These are phyloP conservation scores for Amphimallon solstitiale DNA, from an alignment of 2,888 invertebrate species.

Conservation along the genomic window DNA sequence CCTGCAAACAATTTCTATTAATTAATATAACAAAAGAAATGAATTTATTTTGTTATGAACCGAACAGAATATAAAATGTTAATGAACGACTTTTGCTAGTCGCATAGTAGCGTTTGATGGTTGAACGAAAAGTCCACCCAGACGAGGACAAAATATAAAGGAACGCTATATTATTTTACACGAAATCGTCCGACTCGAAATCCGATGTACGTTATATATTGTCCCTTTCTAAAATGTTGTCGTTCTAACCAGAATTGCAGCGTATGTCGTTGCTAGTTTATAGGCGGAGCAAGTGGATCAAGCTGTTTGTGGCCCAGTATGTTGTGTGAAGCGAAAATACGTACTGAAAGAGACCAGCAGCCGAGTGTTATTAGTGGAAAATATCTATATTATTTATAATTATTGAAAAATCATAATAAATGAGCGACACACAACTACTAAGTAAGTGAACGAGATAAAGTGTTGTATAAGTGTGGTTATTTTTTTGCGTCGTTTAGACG, in stretches of 20 bases:
- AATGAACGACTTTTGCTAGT: conserved; percentile 49
- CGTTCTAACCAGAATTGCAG: conserved; percentile 45
- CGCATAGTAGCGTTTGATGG: conserved; percentile 55
- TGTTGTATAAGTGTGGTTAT: conserved; percentile 41
- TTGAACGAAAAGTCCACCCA: conserved; percentile 59
- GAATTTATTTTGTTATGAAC: too few species aligned
- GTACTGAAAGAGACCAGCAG: conserved; percentile 57
- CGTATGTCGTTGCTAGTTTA: conserved; percentile 43
- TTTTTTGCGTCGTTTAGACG: conserved; percentile 27
- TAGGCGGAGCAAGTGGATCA: conserved; percentile 58
- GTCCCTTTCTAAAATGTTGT: conserved; percentile 47
- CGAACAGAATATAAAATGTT: conserved; percentile 2
- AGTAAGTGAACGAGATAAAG: conserved; percentile 23
- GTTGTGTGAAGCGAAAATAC: conserved; percentile 60
- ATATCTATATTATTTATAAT: conserved; percentile 42
- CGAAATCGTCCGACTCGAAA: conserved; percentile 55
- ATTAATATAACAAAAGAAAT: too few species aligned
- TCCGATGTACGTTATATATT: conserved; percentile 48
- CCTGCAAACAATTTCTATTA: too few species aligned
- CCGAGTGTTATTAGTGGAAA: conserved; percentile 53
- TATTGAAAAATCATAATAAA: conserved; percentile 46
- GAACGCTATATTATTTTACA: conserved; percentile 60
- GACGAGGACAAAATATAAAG: conserved; percentile 60
- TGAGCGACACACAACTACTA: conserved; percentile 45
- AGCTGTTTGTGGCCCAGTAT: conserved; percentile 56